Percentiles rank a stretch among this genome's conserved stretches.
phyloP scores from a whole-genome alignment of 2,888 invertebrate species.

The Gari tellinella region DNA sequence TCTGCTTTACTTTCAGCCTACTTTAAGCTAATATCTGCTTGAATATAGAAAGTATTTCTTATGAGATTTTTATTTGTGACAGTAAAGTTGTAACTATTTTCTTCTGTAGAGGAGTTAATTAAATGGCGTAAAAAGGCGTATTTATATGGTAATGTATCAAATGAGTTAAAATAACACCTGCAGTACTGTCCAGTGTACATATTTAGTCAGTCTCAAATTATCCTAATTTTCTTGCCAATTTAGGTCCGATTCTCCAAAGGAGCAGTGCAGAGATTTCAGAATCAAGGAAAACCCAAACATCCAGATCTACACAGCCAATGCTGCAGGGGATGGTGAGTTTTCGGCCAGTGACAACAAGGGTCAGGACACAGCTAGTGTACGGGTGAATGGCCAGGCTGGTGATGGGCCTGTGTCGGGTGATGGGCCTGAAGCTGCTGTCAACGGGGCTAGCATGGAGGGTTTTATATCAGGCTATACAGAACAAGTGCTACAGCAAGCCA shows the following conservation, averaged over 20 bases:
- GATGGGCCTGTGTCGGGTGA: neutral
- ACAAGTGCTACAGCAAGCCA: constrained; percentile 32
- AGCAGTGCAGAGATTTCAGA: constrained; percentile 55
- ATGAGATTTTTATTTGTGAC: too few species aligned
- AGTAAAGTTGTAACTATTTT: too few species aligned
- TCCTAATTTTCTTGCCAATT: neutral
- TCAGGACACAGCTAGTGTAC: neutral
- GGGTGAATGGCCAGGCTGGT: neutral
- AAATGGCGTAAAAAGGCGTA: too few species aligned
- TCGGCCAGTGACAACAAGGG: neutral
- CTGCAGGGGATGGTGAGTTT: constrained; percentile 13
- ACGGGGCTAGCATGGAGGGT: neutral
- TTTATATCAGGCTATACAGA: neutral
- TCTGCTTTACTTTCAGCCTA: too few species aligned
- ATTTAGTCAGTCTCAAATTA: neutral
- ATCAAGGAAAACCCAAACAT: constrained; percentile 52
- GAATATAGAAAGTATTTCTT: too few species aligned
- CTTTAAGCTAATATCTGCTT: too few species aligned
- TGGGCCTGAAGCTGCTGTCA: neutral
- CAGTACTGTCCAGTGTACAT: too few species aligned
- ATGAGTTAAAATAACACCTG: too few species aligned
- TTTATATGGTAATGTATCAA: too few species aligned
- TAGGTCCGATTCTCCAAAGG: constrained; percentile 37
- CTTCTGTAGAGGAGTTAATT: too few species aligned
- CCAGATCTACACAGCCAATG: constrained; percentile 26